A percentile compares a stretch with the other conserved stretches of the same genome.
These are phyloP conservation scores for Microplitis deprimator DNA, from an alignment of 2,888 invertebrate species.

Conservation along the genomic window DNA sequence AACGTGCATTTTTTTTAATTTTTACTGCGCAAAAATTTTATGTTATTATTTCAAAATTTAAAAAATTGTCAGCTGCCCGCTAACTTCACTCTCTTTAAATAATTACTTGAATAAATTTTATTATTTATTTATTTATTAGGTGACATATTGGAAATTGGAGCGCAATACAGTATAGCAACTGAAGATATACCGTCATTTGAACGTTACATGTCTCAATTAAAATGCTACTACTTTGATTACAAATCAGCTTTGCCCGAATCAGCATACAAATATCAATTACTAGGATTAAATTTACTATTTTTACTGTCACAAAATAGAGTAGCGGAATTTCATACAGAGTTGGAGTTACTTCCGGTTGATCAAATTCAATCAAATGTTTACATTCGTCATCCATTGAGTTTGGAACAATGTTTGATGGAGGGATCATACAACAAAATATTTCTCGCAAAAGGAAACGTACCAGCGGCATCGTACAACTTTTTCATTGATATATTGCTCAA, in stretches of 20 bases:
- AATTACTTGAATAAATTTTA: constrained; percentile 1
- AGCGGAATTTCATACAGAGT: constrained; percentile 98
- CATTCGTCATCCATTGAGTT: constrained; percentile 92
- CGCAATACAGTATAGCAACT: constrained; percentile 93
- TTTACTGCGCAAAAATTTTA: no score
- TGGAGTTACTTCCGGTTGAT: constrained; percentile 93
- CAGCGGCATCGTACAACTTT: constrained; percentile 94
- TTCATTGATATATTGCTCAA: constrained; percentile 97
- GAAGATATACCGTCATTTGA: constrained; percentile 97
- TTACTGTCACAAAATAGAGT: constrained; percentile 95
- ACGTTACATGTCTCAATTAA: constrained; percentile 96
- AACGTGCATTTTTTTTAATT: no score
- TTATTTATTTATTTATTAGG: constrained; percentile 66
- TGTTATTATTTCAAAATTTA: background rate
- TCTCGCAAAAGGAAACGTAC: constrained; percentile 89
- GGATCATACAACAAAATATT: constrained; percentile 97
- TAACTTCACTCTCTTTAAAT: background rate
- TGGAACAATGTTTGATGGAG: constrained; percentile 99
- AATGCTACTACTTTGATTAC: constrained; percentile 95
- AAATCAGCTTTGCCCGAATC: constrained; percentile 90
- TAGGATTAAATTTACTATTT: constrained; percentile 94
- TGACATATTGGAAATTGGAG: constrained; percentile 95
- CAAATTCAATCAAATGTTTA: constrained; percentile 94
- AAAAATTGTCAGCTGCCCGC: background rate
- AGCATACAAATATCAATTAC: constrained; percentile 92